phyloP scores from a whole-genome alignment of 2,888 invertebrate genomes.

The Flexamia atlantica region DNA sequence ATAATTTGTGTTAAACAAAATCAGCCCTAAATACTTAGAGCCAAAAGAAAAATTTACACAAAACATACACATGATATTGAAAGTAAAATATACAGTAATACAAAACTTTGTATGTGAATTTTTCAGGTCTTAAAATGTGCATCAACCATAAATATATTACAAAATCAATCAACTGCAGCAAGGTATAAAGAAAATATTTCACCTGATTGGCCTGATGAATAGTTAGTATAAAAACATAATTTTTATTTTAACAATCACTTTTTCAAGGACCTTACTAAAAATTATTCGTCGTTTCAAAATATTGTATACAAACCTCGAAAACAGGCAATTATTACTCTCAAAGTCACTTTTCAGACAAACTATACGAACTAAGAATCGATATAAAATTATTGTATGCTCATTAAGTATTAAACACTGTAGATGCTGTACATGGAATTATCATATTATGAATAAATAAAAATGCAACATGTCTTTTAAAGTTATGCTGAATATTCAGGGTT shows the following conservation, averaged over 20 bases:
- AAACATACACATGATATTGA: too few species aligned
- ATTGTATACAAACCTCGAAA: slow-evolving; percentile 23
- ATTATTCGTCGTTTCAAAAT: slow-evolving; percentile 26
- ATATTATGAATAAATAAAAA: slow-evolving; percentile 19
- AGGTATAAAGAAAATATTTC: too few species aligned
- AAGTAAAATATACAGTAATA: too few species aligned
- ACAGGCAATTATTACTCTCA: slow-evolving; percentile 7
- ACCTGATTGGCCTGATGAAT: too few species aligned
- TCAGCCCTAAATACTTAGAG: too few species aligned
- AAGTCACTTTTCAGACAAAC: slow-evolving; percentile 10
- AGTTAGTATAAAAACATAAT: neutral
- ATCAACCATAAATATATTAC: too few species aligned
- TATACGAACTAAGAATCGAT: slow-evolving; percentile 17
- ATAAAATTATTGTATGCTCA: neutral
- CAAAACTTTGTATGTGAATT: too few species aligned
- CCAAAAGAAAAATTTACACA: too few species aligned
- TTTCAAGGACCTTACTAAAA: neutral
- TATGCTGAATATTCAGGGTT: neutral
- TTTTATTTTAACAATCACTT: neutral
- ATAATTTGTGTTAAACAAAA: neutral
- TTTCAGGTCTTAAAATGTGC: too few species aligned
- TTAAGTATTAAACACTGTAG: neutral
- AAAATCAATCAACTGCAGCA: too few species aligned
- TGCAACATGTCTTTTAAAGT: slow-evolving; percentile 28
- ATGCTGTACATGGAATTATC: slow-evolving; percentile 36